Evolutionary conservation across 2,113 vertebrate species (phyloP), one percentile per base, ranked within the genome.

Genomic region (Gadus macrocephalus): DNA sequence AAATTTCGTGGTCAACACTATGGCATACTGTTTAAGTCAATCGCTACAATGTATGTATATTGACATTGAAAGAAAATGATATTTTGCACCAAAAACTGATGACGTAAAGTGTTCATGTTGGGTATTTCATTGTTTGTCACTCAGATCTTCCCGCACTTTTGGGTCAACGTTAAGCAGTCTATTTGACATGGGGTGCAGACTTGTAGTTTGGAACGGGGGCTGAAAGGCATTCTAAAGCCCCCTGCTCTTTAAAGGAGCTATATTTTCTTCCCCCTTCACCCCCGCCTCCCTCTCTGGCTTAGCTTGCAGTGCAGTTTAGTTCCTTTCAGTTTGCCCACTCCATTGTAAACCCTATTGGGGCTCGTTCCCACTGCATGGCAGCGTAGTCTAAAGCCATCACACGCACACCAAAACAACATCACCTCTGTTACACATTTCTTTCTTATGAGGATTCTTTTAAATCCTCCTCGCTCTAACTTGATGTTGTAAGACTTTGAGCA

Each of bases 301-400:
- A 84, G 83, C 66, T 83, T 77, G 74, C 76, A 86, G 82, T 86
- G 89, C 84, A 86, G 87, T 91, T 89, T 78, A 91, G 82, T 58
- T 70, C 82, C 87, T 91, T 92, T 93, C 91, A 92, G 82, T 90
- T 89, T 90, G 87, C 87, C 89, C 85, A 83, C 81, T 91, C 90
- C 87, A 89, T 91, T 92, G 90, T 92, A 91, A 90, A 87, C 66
- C 74, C 75, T 80, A 78, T 83, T 80, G 80, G 75, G 81, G 74
- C 79, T 89, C 65, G 77, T 81, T 88, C 79, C 83, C 74, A 78
- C 71, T 85, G 77, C 70, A 59, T 69, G 67, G 74, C 80, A 73
- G 71, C 22, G 42, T 16, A 27, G 65, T 25, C 65, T 25, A 55
- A 25, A 68, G 65, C 35, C 68, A 62, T 63, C 64, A 59, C 80